These are phyloP conservation scores for Girardinus metallicus DNA, from an alignment of 2,797 vertebrate species.

Conservation along the genomic window DNA sequence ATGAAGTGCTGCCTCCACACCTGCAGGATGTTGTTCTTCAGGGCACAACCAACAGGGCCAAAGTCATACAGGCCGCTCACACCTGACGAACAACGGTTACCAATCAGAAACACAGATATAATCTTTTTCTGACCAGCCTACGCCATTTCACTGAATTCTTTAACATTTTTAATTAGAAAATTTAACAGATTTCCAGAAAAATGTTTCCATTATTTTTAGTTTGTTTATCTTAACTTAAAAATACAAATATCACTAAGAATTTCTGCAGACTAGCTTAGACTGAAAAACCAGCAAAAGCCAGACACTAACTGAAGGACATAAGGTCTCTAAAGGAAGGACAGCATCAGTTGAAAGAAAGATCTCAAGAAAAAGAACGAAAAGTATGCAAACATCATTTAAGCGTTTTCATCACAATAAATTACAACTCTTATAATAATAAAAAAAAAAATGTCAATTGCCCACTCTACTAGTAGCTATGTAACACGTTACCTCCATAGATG, in stretches of 20 bases:
- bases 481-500: conserved; percentile 92
- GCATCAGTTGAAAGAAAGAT: background rate
- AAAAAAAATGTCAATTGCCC: background rate
- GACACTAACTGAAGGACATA: background rate
- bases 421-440: background rate
- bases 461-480: background rate
- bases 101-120: background rate
- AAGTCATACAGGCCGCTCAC: conserved; percentile 98
- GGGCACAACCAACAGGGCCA: conserved; percentile 94
- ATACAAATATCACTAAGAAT: background rate
- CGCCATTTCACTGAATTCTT: background rate
- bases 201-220: background rate
- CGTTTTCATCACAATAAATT: background rate
- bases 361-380: background rate
- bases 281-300: background rate
- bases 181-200: background rate
- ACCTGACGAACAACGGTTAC: conserved; percentile 75
- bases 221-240: background rate
- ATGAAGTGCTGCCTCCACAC: conserved; percentile 98
- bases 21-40: conserved; percentile 98
- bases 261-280: background rate
- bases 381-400: background rate
- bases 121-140: background rate
- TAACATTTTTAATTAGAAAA: background rate
- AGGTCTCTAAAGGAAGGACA: background rate